Evolutionary conservation across 2,113 vertebrate genomes (phyloP), one percentile per base, ranked within the genome.

Genomic region (Cynocephalus volans): DNA sequence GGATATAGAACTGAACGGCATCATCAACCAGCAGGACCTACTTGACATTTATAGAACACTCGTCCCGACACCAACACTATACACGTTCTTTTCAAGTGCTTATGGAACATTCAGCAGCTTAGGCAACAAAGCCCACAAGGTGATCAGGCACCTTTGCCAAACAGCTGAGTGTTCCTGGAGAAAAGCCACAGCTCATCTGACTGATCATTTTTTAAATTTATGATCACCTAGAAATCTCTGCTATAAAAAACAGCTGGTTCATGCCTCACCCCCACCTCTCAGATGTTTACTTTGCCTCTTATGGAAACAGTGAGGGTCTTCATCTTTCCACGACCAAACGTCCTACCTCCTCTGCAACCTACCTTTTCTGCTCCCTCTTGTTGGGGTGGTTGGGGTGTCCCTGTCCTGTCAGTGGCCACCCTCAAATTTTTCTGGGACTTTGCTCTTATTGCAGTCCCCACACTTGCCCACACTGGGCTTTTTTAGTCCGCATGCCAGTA

Each of bases 91-190:
- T 26, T 54, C 36, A 64, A 28, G 56, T 6, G 26, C 14, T 26
- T 0, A 2, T 1, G 72, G 36, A 19, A 77, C 17, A 1, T 28
- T 60, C 19, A 1, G 1, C 56, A 24, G 0, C 24, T 36, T 23
- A 45, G 12, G 36, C n/a, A 77, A 58, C 83, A 65, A 36, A 52
- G 45, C 21, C 88, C 50, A 21, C 17, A n/a, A 33, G 33, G 41
- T 10, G 67, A 28, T 3, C 0, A 1, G 4, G 45, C 64, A 13
- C 77, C 56, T 76, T n/a, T 21, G 45, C 83, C 1, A 88, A 65
- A 60, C 52, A 48, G 76, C 3, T 6, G 45, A 19, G 4, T 28
- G 36, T 54, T 60, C 15, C 41, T 23, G 48, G 50, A 48, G 64
- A 15, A 54, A 70, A 41, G 62, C 48, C 70, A 15, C 1, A 12